phyloP scores from a whole-genome alignment of 2,113 vertebrate genomes.

The Sander vitreus region DNA sequence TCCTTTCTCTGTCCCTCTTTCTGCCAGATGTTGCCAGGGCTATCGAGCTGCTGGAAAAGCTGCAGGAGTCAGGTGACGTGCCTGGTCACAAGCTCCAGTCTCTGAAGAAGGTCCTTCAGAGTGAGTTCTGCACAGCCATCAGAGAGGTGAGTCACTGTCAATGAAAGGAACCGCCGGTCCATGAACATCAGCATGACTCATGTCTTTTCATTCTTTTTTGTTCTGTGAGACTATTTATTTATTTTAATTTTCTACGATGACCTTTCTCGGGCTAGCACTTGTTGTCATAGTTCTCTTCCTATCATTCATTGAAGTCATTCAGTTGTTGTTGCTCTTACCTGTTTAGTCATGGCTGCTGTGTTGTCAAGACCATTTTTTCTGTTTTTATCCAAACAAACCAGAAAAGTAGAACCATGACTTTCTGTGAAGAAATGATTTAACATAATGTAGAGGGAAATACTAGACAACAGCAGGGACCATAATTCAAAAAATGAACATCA shows the following conservation, averaged over 20 bases:
- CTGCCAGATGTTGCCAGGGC: conserved; percentile 94
- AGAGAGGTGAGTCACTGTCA: conserved; percentile 91
- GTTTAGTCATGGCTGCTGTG: neutral
- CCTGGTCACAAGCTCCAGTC: conserved; percentile 97
- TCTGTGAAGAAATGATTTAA: neutral
- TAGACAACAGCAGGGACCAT: neutral
- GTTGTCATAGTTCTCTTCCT: neutral
- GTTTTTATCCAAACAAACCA: neutral
- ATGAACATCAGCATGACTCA: conserved; percentile 27
- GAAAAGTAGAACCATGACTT: neutral
- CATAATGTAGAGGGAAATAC: neutral
- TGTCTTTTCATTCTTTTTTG: conserved; percentile 10
- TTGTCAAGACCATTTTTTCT: neutral
- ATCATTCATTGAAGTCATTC: neutral
- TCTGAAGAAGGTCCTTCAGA: conserved; percentile 98
- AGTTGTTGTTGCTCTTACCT: neutral
- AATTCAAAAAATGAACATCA: too few species aligned
- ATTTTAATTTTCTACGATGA: neutral
- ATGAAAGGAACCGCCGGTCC: neutral
- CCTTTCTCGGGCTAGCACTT: neutral
- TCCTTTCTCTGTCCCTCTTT: conserved; percentile 14
- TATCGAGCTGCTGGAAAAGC: conserved; percentile 97
- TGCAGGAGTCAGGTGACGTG: conserved; percentile 96
- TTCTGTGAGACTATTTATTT: neutral
- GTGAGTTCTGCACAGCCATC: conserved; percentile 99